These are phyloP conservation scores for Scortum barcoo DNA, from an alignment of 2,113 vertebrate genomes.

Conservation along the genomic window DNA sequence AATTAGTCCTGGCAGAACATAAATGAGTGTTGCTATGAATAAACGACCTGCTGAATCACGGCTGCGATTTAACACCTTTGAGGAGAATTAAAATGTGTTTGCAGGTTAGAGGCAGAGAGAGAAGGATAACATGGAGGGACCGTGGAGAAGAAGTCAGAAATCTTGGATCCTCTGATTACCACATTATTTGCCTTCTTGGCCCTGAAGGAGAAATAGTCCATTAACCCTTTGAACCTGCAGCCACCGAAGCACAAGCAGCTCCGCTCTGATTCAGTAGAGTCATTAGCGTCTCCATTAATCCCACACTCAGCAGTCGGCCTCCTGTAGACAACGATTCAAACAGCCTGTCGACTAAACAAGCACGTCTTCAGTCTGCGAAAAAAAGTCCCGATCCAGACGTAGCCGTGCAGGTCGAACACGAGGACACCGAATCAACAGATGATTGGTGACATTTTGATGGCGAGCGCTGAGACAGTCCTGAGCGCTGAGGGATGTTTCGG, in stretches of 20 bases:
- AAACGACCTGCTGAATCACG: slow-evolving; percentile 12
- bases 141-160: background rate
- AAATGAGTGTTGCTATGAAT: slow-evolving; percentile 45
- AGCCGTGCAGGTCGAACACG: slow-evolving; percentile 28
- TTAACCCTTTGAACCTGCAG: slow-evolving; percentile 56
- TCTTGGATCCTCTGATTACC: background rate
- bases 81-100: background rate
- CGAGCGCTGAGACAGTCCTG: background rate
- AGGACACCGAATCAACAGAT: slow-evolving; percentile 17
- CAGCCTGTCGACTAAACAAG: slow-evolving; percentile 17
- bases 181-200: slow-evolving; percentile 29
- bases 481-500: slow-evolving; percentile 10
- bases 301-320: slow-evolving; percentile 1
- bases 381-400: slow-evolving; percentile 13
- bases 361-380: slow-evolving; percentile 15
- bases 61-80: background rate
- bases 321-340: background rate
- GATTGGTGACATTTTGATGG: slow-evolving; percentile 53
- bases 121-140: background rate
- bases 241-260: slow-evolving; percentile 36
- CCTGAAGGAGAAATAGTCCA: slow-evolving; percentile 46
- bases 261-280: slow-evolving; percentile 26
- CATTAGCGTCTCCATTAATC: slow-evolving; percentile 30
- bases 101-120: background rate
- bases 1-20: slow-evolving; percentile 53